Evolutionary conservation across 2,113 vertebrate genomes (phyloP), one percentile per base, ranked within the genome.

Genomic region (Helogale parvula): DNA sequence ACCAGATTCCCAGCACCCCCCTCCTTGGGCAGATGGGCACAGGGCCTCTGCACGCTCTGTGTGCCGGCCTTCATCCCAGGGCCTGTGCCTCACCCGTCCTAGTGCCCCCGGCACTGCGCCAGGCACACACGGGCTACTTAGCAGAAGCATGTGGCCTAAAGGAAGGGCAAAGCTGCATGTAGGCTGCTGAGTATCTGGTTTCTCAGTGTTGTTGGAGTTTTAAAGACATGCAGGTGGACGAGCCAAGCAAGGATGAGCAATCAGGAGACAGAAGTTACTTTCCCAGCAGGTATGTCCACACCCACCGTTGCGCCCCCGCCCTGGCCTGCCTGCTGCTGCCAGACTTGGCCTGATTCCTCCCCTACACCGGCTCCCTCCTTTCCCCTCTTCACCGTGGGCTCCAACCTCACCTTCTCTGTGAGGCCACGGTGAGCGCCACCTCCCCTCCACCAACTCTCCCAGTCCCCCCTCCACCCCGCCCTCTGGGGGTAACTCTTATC

Each of bases 331-430:
- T 60, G 47, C 79, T 35, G 10, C 14, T 33, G 23, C 41, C 15
- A 11, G 8, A 10, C n/a, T 25, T 84, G 16, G 31, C 35, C 72
- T 25, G 33, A n/a, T 5, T 45, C 25, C n/a, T 71, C 29, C 54
- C n/a, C 66, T 3, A 6, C 0, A 0, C 23, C 0, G 0, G 7
- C 23, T 71, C 66, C 13, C 19, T 84, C 71, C 25, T 38, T 89
- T 52, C 14, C 31, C 35, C n/a, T 47, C 66, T 52, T 45, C 54
- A 25, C 85, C 23, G 12, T 50, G 25, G 29, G 7, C 38, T 82
- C 86, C 68, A 41, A 47, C 72, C 60, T 68, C n/a, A 45, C 54
- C 68, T 77, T 76, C 69, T 90, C 74, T 11, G 25, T 10, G 13
- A 66, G 25, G 2, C 74, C 69, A 47, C 15, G 33, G 31, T 65